Evolutionary conservation across 2,888 invertebrate genomes (phyloP).

Genomic region (Tenthredo amoena): DNA sequence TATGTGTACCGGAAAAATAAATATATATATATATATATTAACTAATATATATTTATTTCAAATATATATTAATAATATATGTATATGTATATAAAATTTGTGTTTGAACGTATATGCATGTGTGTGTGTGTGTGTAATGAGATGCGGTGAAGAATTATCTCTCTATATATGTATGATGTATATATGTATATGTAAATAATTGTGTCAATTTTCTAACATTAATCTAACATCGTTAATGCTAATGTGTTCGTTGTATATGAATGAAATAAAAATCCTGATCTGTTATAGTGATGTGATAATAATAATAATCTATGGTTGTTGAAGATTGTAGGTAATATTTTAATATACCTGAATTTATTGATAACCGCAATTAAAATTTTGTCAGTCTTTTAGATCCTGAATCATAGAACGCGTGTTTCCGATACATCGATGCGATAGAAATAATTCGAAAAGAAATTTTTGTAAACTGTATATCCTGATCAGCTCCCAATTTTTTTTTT

Average conservation of each 20-base stretch:
- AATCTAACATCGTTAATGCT: constrained; percentile 19
- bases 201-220: not conserved
- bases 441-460: not conserved
- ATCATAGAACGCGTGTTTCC: not conserved
- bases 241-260: not conserved
- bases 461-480: not conserved
- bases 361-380: not conserved
- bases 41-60: no score
- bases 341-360: not conserved
- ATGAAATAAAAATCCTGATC: not conserved
- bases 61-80: not conserved
- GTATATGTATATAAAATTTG: not conserved
- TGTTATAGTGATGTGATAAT: not conserved
- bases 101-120: not conserved
- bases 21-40: not conserved
- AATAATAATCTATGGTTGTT: not conserved
- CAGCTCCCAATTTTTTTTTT: not conserved
- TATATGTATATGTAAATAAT: constrained; percentile 21
- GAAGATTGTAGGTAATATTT: not conserved
- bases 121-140: constrained; percentile 11
- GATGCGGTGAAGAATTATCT: constrained; percentile 3
- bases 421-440: not conserved
- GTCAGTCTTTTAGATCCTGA: not conserved
- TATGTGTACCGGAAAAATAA: not conserved
- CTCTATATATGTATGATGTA: not conserved